Evolutionary conservation across 2,888 invertebrate species (phyloP).

Genomic region (Lordiphosa fenestrarum): DNA sequence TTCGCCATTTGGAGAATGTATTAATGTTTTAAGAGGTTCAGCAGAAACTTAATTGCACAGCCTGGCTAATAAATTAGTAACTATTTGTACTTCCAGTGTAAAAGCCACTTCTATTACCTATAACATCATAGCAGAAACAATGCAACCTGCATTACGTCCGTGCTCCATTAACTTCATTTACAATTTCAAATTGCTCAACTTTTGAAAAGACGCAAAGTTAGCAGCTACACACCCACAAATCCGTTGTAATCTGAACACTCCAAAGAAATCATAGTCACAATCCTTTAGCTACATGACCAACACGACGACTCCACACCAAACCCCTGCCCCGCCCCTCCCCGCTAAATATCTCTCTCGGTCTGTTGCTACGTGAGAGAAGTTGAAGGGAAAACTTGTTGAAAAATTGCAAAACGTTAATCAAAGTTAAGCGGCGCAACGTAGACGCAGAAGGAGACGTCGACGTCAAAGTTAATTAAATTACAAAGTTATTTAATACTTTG

Average conservation of each 20-base stretch:
- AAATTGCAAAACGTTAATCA: slow-evolving; percentile 71
- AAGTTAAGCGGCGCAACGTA: slow-evolving; percentile 62
- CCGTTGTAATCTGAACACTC: slow-evolving; percentile 62
- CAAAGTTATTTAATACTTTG: slow-evolving; percentile 73
- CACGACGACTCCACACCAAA: slow-evolving; percentile 11
- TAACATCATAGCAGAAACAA: too few relatives aligned
- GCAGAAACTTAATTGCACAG: too few relatives aligned
- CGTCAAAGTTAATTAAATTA: slow-evolving; percentile 74
- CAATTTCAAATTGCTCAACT: slow-evolving; percentile 32
- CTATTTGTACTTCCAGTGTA: too few relatives aligned
- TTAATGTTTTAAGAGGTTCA: too few relatives aligned
- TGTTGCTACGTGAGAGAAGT: slow-evolving; percentile 38
- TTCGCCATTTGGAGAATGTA: too few relatives aligned
- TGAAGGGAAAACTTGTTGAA: slow-evolving; percentile 66
- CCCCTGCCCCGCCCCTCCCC: background rate
- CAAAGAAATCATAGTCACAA: slow-evolving; percentile 37
- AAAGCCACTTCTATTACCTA: background rate
- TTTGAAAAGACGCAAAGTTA: slow-evolving; percentile 18
- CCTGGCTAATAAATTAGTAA: too few relatives aligned
- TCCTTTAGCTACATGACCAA: slow-evolving; percentile 24
- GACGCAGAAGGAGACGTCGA: slow-evolving; percentile 33
- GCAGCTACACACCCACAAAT: slow-evolving; percentile 33
- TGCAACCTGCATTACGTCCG: background rate
- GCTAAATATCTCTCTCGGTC: slow-evolving; percentile 16
- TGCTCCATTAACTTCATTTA: slow-evolving; percentile 21